Base-by-base conservation (phyloP, 2,888 invertebrate species). In the Leptogaster cylindrica region DNA sequence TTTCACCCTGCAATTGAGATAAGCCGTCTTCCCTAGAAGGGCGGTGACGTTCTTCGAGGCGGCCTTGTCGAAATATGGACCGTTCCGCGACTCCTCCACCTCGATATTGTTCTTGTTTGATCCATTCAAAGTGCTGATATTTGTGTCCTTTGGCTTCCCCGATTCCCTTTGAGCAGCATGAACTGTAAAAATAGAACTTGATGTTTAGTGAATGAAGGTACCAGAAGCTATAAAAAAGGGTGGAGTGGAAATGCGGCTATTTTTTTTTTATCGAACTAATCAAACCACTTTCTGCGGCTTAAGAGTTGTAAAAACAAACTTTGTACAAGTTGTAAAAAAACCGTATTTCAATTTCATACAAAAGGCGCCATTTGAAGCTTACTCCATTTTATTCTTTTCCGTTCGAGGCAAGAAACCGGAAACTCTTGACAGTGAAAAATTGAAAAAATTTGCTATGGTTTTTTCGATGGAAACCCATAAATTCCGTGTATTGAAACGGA, bases 1-100 rank as follows among this genome's bases (percentile, higher is more conserved):
- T 83, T 93, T 93, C 72, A 94, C 93, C 70, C 92, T 87, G 82
- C 95, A 95, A 79, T 90, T 93, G 73, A 95, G 84, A 78, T 93
- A 93, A 52, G 94, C 93, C 33, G 93, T 94, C 81, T 94, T 93
- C 72, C 94, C 93, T 67, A 93, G 84, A 51, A 94, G 84, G 0
- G 93, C 93, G 25, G 94, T 94, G 71, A 87, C 84, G 79, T 89
- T 89, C 80, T 88, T 89, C 50, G 90, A 89, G 31, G 87, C 87
- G 66, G 85, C 83, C 75, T 87, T 84, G 79, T 92, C 91, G 78
- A 92, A 91, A 78, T 89, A 89, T 12, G 91, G 91, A n/a, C 88
- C 89, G 68, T 84, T 84, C 70, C 86, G 84, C 44, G 85, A 82
- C 50, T 85, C 82, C 61, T 78, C 76, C 70, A 76, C 72, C 69